Percentiles rank a stretch among this genome's conserved stretches.
Evolutionary conservation across 2,888 invertebrate genomes (phyloP).

Genomic region (Microchrysa polita): DNA sequence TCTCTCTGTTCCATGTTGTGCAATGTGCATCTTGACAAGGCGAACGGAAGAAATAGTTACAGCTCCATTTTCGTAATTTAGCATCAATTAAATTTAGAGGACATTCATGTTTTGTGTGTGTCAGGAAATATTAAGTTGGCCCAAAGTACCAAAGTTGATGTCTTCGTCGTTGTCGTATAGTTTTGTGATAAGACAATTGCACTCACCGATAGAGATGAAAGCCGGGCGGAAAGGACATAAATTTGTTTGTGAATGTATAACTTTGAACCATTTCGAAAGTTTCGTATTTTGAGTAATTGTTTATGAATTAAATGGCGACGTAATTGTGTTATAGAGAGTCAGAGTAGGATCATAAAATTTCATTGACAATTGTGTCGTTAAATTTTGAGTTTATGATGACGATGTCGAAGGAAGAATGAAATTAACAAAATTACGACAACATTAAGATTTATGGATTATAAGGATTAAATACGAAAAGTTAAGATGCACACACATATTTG

Average conservation of each 20-base stretch:
- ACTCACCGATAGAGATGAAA: not conserved
- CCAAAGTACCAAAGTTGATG: not conserved
- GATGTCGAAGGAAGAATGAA: too few species aligned
- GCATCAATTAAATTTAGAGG: slow-evolving; percentile 19
- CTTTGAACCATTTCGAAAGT: not conserved
- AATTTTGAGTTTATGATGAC: too few species aligned
- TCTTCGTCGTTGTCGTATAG: too few species aligned
- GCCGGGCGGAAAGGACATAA: not conserved
- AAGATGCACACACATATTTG: too few species aligned
- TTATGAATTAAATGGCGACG: slow-evolving; percentile 5
- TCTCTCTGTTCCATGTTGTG: not conserved
- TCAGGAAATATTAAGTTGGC: not conserved
- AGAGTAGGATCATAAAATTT: not conserved
- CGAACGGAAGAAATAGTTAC: not conserved
- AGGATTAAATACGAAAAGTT: too few species aligned
- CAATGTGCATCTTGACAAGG: not conserved
- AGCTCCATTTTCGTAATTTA: not conserved
- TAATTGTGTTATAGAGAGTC: not conserved
- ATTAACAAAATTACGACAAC: too few species aligned
- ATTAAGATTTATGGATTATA: too few species aligned
- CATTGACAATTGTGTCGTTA: not conserved
- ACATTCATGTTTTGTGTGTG: slow-evolving; percentile 12
- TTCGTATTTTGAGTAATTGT: slow-evolving; percentile 1
- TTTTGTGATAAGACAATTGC: not conserved
- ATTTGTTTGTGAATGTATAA: not conserved